These are phyloP conservation scores for Lasioglossum baleicum DNA, from an alignment of 1,140 invertebrate genomes.

Conservation along the genomic window DNA sequence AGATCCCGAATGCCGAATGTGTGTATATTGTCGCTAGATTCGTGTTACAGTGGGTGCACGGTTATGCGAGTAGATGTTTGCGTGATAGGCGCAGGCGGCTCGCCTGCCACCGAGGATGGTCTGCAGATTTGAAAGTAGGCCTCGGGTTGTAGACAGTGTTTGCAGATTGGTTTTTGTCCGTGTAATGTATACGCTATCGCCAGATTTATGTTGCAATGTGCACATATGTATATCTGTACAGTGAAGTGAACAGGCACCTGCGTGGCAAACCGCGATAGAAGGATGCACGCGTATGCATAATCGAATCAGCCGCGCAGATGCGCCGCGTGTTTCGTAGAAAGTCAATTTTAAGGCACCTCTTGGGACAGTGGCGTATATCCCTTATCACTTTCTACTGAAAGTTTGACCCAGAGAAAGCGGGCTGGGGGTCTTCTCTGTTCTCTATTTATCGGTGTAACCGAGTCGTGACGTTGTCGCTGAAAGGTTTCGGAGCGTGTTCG, in stretches of 20 bases:
- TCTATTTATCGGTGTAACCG: neutral
- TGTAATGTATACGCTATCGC: neutral
- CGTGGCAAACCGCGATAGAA: neutral
- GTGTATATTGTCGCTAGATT: neutral
- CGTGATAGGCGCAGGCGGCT: neutral
- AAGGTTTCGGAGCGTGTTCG: no score
- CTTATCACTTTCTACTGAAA: conserved; percentile 4
- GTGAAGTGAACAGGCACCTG: no score
- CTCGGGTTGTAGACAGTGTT: neutral
- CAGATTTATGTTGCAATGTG: neutral
- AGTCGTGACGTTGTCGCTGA: no score
- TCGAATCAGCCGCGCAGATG: no score
- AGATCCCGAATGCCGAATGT: neutral
- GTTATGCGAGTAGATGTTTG: neutral
- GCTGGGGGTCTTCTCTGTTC: neutral
- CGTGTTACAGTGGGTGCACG: neutral
- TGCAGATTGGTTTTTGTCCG: neutral
- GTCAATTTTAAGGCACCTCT: neutral
- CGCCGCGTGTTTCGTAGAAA: neutral
- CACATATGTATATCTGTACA: neutral
- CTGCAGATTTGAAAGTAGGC: neutral
- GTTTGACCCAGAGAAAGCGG: neutral
- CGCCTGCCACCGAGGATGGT: neutral
- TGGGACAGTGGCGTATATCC: neutral
- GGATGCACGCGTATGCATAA: no score